These are phyloP conservation scores for Taurulus bubalis DNA, from an alignment of 2,113 vertebrate genomes.

Conservation along the genomic window DNA sequence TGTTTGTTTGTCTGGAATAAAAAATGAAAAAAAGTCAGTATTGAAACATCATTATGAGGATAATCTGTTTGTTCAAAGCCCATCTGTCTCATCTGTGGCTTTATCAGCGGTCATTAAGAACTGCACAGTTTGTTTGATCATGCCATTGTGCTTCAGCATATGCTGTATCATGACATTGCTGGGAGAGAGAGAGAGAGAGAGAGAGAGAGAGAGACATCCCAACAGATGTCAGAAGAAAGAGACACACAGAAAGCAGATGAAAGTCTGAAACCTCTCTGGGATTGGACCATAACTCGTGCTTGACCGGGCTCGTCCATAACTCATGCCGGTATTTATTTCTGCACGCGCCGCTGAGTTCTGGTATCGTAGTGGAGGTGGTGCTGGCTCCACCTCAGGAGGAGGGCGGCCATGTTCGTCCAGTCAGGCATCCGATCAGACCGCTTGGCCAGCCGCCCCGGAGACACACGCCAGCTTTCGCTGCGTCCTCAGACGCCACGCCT, in stretches of 20 bases:
- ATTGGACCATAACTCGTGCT: slow-evolving; percentile 1
- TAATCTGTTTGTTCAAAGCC: slow-evolving; percentile 43
- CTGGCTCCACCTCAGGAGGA: slow-evolving; percentile 12
- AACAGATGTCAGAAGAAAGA: slow-evolving; percentile 49
- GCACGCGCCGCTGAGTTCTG: slow-evolving; percentile 31
- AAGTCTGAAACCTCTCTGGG: slow-evolving; percentile 31
- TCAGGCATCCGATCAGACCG: slow-evolving; percentile 16
- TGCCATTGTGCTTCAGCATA: slow-evolving; percentile 32
- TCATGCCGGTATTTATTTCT: slow-evolving; percentile 33
- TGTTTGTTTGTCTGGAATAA: neutral
- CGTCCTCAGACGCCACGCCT: slow-evolving; percentile 14
- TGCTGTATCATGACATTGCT: slow-evolving; percentile 12
- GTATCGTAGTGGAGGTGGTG: slow-evolving; percentile 13
- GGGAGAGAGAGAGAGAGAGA: slow-evolving; percentile 7
- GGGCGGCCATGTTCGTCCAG: slow-evolving; percentile 53
- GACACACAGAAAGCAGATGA: slow-evolving; percentile 29
- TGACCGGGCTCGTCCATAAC: neutral
- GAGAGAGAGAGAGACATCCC: slow-evolving; percentile 11
- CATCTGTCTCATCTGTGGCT: slow-evolving; percentile 43
- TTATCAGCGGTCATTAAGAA: slow-evolving; percentile 41
- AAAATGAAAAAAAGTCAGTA: neutral
- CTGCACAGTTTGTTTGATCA: slow-evolving; percentile 46
- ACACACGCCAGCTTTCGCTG: neutral
- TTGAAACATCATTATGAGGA: slow-evolving; percentile 39
- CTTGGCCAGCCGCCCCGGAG: neutral